phyloP scores from a whole-genome alignment of 2,797 vertebrate genomes.

The Gymnopithys bicolor region DNA sequence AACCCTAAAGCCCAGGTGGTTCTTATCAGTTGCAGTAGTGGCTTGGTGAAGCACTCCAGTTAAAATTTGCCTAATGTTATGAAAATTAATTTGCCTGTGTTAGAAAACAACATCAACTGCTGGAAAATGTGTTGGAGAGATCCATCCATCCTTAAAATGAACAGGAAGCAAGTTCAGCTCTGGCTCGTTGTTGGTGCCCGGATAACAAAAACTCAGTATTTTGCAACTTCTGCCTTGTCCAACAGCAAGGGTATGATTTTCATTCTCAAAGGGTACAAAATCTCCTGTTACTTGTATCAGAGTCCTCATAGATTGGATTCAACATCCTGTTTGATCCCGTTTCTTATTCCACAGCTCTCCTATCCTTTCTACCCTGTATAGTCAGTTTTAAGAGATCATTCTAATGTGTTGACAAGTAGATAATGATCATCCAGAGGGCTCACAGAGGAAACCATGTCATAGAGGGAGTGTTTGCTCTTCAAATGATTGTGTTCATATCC shows the following conservation, averaged over 20 bases:
- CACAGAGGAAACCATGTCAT: background rate
- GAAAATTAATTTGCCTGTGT: conserved; percentile 36
- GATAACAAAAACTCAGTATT: conserved; percentile 2
- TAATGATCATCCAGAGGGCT: background rate
- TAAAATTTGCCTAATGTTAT: conserved; percentile 35
- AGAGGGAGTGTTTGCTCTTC: background rate
- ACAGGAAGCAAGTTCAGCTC: conserved; percentile 18
- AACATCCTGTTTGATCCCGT: background rate
- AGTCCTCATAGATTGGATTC: background rate
- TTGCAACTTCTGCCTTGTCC: background rate
- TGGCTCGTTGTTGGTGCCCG: background rate
- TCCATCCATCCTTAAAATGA: conserved; percentile 1
- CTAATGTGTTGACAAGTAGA: background rate
- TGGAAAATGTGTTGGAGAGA: conserved; percentile 35
- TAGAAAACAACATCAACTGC: conserved; percentile 37
- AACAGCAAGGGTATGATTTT: background rate
- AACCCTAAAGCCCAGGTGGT: conserved; percentile 29
- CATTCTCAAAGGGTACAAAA: background rate
- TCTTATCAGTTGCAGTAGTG: conserved; percentile 24
- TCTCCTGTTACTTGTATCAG: background rate
- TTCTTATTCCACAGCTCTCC: background rate
- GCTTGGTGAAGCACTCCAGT: conserved; percentile 21
- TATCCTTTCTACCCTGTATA: background rate
- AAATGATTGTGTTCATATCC: background rate
- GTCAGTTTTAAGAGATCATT: background rate